A percentile compares a stretch with the other conserved stretches of the same genome.
Conservation (phyloP, 1,140 invertebrate genomes). For the Euura lappo region DNA sequence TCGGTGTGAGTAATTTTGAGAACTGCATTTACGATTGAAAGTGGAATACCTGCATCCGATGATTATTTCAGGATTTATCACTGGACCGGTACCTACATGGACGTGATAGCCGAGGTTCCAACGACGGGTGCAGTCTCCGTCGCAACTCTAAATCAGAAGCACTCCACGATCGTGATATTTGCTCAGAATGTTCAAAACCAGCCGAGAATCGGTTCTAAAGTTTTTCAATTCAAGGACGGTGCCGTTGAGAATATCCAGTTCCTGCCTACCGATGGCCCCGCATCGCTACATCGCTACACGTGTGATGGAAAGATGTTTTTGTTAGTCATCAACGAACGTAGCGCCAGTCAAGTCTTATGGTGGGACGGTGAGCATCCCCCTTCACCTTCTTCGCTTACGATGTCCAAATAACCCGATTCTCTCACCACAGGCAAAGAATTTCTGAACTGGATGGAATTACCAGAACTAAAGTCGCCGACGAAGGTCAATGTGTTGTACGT, state of each 20-base stretch:
- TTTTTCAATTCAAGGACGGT: constrained; percentile 34
- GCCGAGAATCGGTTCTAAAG: constrained; percentile 25
- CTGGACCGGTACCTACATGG: constrained; percentile 48
- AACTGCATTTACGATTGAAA: too few species aligned
- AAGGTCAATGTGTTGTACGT: constrained; percentile 26
- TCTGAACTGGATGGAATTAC: constrained; percentile 31
- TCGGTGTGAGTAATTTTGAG: constrained; percentile 30
- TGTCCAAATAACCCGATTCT: neutral
- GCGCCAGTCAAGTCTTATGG: constrained; percentile 29
- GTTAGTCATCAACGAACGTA: constrained; percentile 28
- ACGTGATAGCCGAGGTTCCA: constrained; percentile 24
- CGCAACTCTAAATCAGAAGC: constrained; percentile 28
- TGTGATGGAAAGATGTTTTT: constrained; percentile 28
- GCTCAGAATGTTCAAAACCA: constrained; percentile 20
- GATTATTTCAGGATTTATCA: constrained; percentile 41
- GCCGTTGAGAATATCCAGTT: constrained; percentile 29
- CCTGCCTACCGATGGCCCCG: constrained; percentile 28
- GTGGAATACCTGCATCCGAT: neutral
- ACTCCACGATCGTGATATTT: constrained; percentile 38
- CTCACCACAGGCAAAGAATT: constrained; percentile 34
- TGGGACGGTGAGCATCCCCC: constrained; percentile 37
- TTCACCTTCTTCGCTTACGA: too few species aligned
- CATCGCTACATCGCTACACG: constrained; percentile 31
- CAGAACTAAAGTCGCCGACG: constrained; percentile 24
- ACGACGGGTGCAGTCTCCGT: constrained; percentile 30